These are phyloP conservation scores for Cotesia vestalis DNA, from an alignment of 1,140 invertebrate genomes.

Conservation along the genomic window DNA sequence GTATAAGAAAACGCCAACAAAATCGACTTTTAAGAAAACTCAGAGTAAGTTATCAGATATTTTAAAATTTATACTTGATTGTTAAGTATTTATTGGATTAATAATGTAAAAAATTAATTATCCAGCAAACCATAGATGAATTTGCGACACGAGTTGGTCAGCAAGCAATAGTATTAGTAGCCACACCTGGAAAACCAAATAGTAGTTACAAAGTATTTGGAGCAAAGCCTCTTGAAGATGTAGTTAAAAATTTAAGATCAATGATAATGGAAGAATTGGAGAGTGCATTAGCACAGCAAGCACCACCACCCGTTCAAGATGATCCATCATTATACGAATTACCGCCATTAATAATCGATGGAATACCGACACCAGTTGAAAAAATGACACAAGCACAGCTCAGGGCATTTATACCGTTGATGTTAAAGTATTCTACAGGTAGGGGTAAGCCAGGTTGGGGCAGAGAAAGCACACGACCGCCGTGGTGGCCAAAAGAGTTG, in stretches of 20 bases:
- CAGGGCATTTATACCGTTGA: slow-evolving; percentile 94
- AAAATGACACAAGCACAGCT: slow-evolving; percentile 99
- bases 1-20: slow-evolving; percentile 94
- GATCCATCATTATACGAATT: slow-evolving; percentile 94
- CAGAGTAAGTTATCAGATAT: slow-evolving; percentile 70
- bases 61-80: slow-evolving; percentile 33
- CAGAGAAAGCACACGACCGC: slow-evolving; percentile 90
- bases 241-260: slow-evolving; percentile 87
- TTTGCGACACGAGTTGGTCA: slow-evolving; percentile 97
- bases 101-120: slow-evolving; percentile 23
- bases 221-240: slow-evolving; percentile 95
- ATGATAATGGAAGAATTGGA: slow-evolving; percentile 96
- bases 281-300: slow-evolving; percentile 90
- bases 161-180: slow-evolving; percentile 94
- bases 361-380: slow-evolving; percentile 96
- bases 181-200: slow-evolving; percentile 95
- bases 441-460: slow-evolving; percentile 98
- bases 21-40: slow-evolving; percentile 90
- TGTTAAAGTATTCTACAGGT: slow-evolving; percentile 97
- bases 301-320: slow-evolving; percentile 89
- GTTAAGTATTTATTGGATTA: slow-evolving; percentile 12
- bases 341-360: slow-evolving; percentile 95
- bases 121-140: slow-evolving; percentile 94
- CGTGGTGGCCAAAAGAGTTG: slow-evolving; percentile 97
- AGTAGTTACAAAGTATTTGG: slow-evolving; percentile 97